phyloP scores from a whole-genome alignment of 2,113 vertebrate species.

The Rissa tridactyla region DNA sequence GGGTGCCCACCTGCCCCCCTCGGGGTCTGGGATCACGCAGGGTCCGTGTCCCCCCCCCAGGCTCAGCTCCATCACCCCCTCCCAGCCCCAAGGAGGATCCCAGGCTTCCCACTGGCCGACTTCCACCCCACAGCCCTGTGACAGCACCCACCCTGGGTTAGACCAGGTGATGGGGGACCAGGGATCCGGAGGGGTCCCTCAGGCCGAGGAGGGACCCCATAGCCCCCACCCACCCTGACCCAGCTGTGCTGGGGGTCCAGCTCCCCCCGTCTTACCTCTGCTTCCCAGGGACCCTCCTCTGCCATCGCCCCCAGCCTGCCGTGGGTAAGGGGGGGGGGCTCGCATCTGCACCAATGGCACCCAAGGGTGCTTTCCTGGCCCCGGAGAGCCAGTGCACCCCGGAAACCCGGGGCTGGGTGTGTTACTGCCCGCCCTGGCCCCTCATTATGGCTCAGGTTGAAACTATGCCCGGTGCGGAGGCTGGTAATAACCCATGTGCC shows the following conservation, averaged over 20 bases:
- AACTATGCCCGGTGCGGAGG: not conserved
- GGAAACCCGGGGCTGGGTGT: not conserved
- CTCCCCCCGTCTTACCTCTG: not conserved
- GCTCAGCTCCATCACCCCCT: not conserved
- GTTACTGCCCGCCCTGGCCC: not conserved
- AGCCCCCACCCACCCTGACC: too few relatives aligned
- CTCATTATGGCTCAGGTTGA: conserved; percentile 37
- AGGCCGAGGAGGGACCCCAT: rapidly evolving
- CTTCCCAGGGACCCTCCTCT: not conserved
- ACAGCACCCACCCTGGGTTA: not conserved
- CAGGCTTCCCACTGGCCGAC: not conserved
- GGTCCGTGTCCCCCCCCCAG: rapidly evolving
- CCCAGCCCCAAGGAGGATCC: not conserved
- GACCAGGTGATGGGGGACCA: not conserved
- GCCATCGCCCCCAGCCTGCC: not conserved
- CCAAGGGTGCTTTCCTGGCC: not conserved
- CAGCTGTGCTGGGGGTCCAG: not conserved
- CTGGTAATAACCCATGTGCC: not conserved
- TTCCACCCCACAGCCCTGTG: not conserved
- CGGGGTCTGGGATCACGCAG: not conserved
- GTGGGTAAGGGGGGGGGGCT: not conserved
- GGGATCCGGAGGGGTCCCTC: not conserved
- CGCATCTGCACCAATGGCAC: not conserved
- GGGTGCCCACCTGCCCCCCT: too few relatives aligned
- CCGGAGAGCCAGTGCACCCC: not conserved